Evolutionary conservation across 2,888 invertebrate genomes (phyloP), one percentile per base, ranked within the genome.

Genomic region (Aleiodes testaceus): DNA sequence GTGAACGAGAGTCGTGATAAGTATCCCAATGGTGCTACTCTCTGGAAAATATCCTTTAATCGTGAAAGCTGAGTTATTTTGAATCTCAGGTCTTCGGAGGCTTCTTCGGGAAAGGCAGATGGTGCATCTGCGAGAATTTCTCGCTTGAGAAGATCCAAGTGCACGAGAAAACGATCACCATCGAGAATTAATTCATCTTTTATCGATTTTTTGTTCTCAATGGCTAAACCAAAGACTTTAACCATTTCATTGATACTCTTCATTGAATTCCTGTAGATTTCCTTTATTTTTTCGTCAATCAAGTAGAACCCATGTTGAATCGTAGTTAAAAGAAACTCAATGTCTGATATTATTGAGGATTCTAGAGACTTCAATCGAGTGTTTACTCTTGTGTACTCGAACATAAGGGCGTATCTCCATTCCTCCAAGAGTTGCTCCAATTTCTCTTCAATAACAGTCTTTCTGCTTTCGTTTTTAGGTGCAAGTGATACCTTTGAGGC

Each of bases 391-490:
- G 86, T 88, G 79, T 88, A 87, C 87, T 92, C 92, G 22, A 90
- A 91, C 68, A 88, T 88, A 3, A 90, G 82, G 9, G 89, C 91
- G 82, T 89, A 88, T 16, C 86, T 85, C 91, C 92, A 92, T 83
- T 92, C 92, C 22, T 90, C 88, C 14, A 91, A 81, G 4, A 80
- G 45, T 69, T 78, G 74, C 0, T 70, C 68, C 6, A 26, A 44
- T 5, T 64, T 72, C 7, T 26, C 69, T 0, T 55, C 65, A 11
- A 14, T 42, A 44, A 16, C 20, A 1, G 20, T 6, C 3, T 3
- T n/a, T 20, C 11, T 12, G 6, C 30, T 42, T 5, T 55, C 47
- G 14, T 30, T 1, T 64, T 20, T n/a, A 12, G 42, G 30, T 44
- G 70, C 0, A 45, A 64, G 6, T 7, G 22, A 20, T 12, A 44